phyloP scores from a whole-genome alignment of 2,113 vertebrate genomes.

The Hyperopisus bebe region DNA sequence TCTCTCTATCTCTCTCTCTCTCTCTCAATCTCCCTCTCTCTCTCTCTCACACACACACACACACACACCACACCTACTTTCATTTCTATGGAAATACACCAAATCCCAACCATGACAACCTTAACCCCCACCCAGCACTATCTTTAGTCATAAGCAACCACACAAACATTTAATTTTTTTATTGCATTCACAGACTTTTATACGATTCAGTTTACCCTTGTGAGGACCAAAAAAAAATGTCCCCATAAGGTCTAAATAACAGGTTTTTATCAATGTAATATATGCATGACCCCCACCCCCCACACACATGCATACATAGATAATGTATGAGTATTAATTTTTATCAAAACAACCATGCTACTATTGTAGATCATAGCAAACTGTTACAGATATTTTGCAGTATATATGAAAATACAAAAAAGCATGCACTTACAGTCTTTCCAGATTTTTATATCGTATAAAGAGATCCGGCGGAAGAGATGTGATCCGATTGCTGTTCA shows the following conservation, averaged over 20 bases:
- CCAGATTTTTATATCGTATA: conserved; percentile 37
- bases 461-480: conserved; percentile 45
- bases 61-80: not conserved
- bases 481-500: conserved; percentile 50
- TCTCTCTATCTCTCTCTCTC: too few species aligned
- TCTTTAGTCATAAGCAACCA: not conserved
- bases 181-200: not conserved
- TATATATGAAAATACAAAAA: not conserved
- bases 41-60: not conserved
- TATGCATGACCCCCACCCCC: not conserved
- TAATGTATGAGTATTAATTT: not conserved
- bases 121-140: not conserved
- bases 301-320: not conserved
- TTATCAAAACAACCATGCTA: not conserved
- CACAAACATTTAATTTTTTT: not conserved
- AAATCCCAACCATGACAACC: not conserved
- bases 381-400: not conserved
- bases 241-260: not conserved
- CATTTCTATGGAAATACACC: not conserved
- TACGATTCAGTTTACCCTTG: not conserved
- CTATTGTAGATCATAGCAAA: not conserved
- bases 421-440: conserved; percentile 51
- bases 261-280: not conserved
- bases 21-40: too few species aligned
- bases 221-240: not conserved